Evolutionary conservation across 2,797 vertebrate species (phyloP).

Genomic region (Mormyrops attenuatus): DNA sequence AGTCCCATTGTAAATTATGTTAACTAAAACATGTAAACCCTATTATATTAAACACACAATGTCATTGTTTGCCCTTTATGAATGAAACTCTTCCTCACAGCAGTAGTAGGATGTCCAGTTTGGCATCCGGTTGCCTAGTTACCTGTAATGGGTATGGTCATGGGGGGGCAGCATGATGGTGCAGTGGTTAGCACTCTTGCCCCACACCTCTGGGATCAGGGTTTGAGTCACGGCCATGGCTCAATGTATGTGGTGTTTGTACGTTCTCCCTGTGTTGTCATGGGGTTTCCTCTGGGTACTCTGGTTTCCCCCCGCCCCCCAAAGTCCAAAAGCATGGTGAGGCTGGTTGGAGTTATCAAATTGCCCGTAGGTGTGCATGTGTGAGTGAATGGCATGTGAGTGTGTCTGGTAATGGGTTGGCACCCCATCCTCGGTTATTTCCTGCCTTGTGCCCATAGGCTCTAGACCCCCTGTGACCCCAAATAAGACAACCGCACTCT

Average conservation of each 20-base stretch:
- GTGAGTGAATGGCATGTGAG: background rate
- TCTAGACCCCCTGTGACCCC: background rate
- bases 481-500: background rate
- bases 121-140: background rate
- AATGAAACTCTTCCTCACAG: background rate
- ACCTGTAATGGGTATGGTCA: background rate
- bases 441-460: background rate
- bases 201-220: background rate
- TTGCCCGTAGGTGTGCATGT: background rate
- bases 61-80: background rate
- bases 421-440: background rate
- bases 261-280: background rate
- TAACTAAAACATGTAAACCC: background rate
- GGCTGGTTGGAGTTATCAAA: background rate
- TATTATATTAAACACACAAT: background rate
- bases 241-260: background rate
- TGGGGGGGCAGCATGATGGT: too few species aligned
- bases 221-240: background rate
- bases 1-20: background rate
- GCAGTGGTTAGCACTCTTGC: background rate
- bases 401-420: background rate
- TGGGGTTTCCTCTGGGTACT: background rate
- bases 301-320: background rate
- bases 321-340: background rate
- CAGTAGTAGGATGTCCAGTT: background rate